Evolutionary conservation across 2,797 vertebrate species (phyloP), one percentile per base, ranked within the genome.

Genomic region (Sorex maritimensis): DNA sequence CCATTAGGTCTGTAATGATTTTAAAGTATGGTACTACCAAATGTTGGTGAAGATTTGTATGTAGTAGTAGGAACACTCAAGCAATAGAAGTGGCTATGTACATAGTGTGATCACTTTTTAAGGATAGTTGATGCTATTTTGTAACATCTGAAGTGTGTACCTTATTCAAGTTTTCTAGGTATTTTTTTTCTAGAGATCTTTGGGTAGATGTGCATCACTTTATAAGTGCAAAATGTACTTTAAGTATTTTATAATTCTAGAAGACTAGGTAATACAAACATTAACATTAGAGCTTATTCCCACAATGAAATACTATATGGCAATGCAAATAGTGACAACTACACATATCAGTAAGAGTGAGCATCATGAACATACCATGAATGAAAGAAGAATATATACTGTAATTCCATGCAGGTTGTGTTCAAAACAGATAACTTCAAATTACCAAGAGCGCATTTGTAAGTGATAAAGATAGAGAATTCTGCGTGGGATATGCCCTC

Each of bases 171-270:
- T 73, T 73, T 83, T 28, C 38, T n/a, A 86, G 52, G 7, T 71
- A 72, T 21, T 90, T 90, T 34, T 34, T 93, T 81, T 30, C 46
- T 68, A 15, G 69, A 85, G 41, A 49, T 34, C 44, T 55, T 34
- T 91, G 5, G 5, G 19, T 52, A 68, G 0, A 44, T 44, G 6
- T 30, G 2, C 58, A 23, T 72, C 26, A 46, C 41, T 81, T 95
- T 79, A 44, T 30, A 52, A 12, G 26, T 80, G 74, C 26, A 84
- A 79, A 83, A 74, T 52, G 38, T 79, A 4, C 58, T 75, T 23
- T 87, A 71, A 58, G 52, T 74, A 63, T 21, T 23, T 84, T 6
- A 49, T 94, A 28, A 28, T 55, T 74, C 46, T 67, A 78, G 23
- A 10, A 72, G 71, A 84, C 72, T 52, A 52, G 38, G 65, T 61